Base-by-base conservation (phyloP, 2,888 invertebrate genomes). In the Aphrophora alni region DNA sequence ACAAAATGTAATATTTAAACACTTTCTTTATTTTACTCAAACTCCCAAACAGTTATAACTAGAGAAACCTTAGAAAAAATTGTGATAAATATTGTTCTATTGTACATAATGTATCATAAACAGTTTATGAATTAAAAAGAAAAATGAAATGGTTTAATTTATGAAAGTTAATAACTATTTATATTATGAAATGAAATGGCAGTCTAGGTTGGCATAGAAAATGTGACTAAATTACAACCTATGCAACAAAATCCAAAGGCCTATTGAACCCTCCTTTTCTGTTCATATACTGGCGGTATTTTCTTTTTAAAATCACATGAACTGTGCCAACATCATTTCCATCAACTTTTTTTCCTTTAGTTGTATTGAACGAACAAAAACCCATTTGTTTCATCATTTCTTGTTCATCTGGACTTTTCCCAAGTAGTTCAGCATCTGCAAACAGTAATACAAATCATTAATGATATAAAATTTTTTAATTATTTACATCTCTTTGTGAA, bases 271-370 rank as follows among this genome's bases (percentile, higher is more conserved):
- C 99, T 83, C 99, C 99, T 89, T 98, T 97, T 83, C 99, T 92
- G 89, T 99, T 99, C 99, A 99, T 99, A 88, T 99, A 99, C 89
- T 99, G 99, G 86, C 98, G 93, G 88, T 98, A 98, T 89, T 98
- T 97, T 86, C 99, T 91, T 90, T 98, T 98, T 82, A 98, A 92
- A 83, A 98, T 97, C 81, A 98, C 97, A 88, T 98, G 98, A 83
- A 98, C 98, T 33, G 94, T 95, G n/a, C 97, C 98, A 78, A 93
- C 93, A 86, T 98, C 96, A 87, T 99, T 99, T 38, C 97, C 97
- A 0, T 95, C 94, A 0, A 99, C 98, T 89, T 96, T 96, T 89
- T 97, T 98, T 85, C 97, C 96, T 91, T 99, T 99, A 0, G 99
- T 98, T 0, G 97, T 93, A 87, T 98, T 96, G 88, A 99, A 99